Percentiles rank a stretch among this genome's conserved stretches.
These are phyloP conservation scores for Oncopodura yosiiana DNA, from an alignment of 1,140 invertebrate genomes.

Conservation along the genomic window DNA sequence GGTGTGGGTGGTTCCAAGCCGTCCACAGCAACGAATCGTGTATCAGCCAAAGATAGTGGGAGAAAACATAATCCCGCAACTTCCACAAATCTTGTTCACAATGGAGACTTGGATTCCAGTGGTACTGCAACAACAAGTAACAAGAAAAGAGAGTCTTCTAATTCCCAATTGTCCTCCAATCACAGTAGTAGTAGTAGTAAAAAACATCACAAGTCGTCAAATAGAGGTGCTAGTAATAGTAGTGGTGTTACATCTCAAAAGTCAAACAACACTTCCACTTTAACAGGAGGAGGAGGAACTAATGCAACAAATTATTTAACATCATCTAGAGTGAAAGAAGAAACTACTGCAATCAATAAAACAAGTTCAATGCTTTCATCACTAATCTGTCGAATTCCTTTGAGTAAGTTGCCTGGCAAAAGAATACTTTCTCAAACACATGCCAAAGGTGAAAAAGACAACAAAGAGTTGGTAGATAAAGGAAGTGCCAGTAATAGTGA, in stretches of 20 bases:
- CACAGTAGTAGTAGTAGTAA: conserved; percentile 18
- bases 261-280: neutral
- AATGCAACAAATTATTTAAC: neutral
- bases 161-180: neutral
- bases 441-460: conserved; percentile 10
- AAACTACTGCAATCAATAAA: neutral
- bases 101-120: conserved; percentile 12
- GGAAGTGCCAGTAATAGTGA: neutral
- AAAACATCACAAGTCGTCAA: neutral
- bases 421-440: neutral
- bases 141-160: conserved; percentile 11
- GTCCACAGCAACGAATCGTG: conserved; percentile 19
- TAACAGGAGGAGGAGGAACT: neutral
- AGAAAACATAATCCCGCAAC: neutral
- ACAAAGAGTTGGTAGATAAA: neutral
- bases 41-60: conserved; percentile 31
- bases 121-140: neutral
- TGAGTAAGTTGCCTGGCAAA: conserved; percentile 15
- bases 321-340: conserved; percentile 14
- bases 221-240: neutral
- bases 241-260: neutral
- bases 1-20: neutral
- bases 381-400: conserved; percentile 25
- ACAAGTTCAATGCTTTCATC: neutral
- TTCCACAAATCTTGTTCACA: conserved; percentile 9